Percentiles rank a stretch among this genome's conserved stretches.
Evolutionary conservation across 2,888 invertebrate genomes (phyloP).

Genomic region (Mimachlamys varia): DNA sequence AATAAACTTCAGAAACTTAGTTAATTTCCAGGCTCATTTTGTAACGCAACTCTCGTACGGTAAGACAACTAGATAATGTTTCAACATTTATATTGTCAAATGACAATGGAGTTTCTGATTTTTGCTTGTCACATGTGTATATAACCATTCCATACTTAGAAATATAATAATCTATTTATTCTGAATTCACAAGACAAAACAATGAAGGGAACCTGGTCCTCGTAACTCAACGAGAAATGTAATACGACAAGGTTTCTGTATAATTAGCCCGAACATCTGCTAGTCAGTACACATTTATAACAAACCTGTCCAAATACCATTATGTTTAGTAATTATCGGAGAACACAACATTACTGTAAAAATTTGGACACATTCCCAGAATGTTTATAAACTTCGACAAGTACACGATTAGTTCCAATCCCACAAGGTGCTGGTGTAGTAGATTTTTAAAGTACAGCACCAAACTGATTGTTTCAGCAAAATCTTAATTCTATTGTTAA

Average conservation of each 20-base stretch:
- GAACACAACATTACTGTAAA: not conserved
- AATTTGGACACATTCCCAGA: not conserved
- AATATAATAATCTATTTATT: conserved; percentile 11
- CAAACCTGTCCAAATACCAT: not conserved
- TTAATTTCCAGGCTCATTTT: conserved; percentile 9
- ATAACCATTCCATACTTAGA: not conserved
- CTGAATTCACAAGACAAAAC: not conserved
- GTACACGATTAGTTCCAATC: not conserved
- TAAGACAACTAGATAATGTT: not conserved
- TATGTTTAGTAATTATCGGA: not conserved
- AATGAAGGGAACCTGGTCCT: not conserved
- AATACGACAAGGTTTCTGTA: not conserved
- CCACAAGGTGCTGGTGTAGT: not conserved
- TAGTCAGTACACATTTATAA: not conserved
- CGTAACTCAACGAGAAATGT: not conserved
- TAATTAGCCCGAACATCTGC: conserved; percentile 8
- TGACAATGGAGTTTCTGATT: not conserved
- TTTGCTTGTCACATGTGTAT: conserved; percentile 1
- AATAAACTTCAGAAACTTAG: not conserved
- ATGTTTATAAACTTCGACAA: not conserved
- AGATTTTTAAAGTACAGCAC: not conserved
- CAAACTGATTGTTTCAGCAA: conserved; percentile 24
- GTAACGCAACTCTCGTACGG: not conserved
- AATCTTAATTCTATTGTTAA: not conserved
- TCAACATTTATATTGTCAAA: conserved; percentile 17